Conservation (phyloP, 2,888 invertebrate species). For the Lepidocyrtoides sp. region DNA sequence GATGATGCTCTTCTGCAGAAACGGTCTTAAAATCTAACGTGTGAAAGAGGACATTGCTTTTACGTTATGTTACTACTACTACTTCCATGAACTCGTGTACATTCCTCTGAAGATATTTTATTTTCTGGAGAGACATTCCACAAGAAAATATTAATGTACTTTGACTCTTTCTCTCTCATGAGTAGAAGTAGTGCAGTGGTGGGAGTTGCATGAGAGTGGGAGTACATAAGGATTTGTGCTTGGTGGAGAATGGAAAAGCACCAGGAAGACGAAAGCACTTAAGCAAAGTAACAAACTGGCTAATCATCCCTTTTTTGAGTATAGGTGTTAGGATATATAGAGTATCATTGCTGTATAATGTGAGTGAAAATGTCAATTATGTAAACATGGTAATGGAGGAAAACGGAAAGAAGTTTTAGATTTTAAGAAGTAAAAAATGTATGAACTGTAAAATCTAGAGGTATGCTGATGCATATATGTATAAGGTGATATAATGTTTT, state of each 20-base stretch:
- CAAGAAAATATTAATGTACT: not conserved
- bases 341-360: no score
- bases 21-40: not conserved
- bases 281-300: not conserved
- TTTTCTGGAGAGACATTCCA: not conserved
- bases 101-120: not conserved
- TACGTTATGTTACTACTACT: no score
- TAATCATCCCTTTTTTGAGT: conserved; percentile 1
- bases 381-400: not conserved
- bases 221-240: not conserved
- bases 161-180: not conserved
- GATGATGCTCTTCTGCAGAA: no score
- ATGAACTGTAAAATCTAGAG: no score
- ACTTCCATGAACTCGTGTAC: not conserved
- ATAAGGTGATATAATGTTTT: no score
- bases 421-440: no score
- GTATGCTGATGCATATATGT: no score
- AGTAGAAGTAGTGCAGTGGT: no score
- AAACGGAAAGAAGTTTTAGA: not conserved
- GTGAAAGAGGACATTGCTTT: not conserved
- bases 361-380: not conserved
- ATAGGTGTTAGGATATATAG: no score
- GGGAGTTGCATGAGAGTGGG: no score
- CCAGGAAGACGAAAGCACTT: not conserved
- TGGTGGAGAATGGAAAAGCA: not conserved